These are phyloP conservation scores for Oriolus oriolus DNA, from an alignment of 2,113 vertebrate species.

Conservation along the genomic window DNA sequence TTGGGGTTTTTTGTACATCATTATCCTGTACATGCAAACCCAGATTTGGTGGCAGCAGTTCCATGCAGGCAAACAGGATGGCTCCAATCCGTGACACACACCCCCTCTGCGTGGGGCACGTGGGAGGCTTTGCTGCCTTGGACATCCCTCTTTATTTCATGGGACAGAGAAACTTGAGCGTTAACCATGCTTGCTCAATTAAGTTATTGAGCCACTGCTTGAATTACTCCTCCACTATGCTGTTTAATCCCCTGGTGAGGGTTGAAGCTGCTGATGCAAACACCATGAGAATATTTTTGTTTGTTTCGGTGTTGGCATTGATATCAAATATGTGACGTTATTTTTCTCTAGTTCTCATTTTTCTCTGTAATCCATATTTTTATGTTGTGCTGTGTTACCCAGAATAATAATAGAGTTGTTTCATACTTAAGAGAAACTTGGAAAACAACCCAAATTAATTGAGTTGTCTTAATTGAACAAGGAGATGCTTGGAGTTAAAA, in stretches of 20 bases:
- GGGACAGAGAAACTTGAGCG: background rate
- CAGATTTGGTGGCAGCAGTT: background rate
- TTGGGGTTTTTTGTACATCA: background rate
- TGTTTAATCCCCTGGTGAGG: background rate
- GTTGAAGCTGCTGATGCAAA: background rate
- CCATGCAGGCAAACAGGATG: background rate
- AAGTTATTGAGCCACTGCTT: background rate
- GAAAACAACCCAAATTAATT: background rate
- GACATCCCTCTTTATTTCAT: background rate
- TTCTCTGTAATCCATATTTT: background rate
- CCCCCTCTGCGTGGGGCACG: background rate
- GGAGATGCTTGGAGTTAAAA: background rate
- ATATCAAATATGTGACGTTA: background rate
- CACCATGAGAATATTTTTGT: background rate
- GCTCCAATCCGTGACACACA: background rate
- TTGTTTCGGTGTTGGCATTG: background rate
- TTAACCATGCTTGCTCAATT: background rate
- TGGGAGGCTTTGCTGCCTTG: background rate
- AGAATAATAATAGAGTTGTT: background rate
- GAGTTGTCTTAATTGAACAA: background rate
- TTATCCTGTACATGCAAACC: background rate
- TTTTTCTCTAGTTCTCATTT: constrained; percentile 6
- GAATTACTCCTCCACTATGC: background rate
- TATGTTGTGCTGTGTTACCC: background rate
- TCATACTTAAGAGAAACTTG: background rate